Percentiles rank a stretch among this genome's conserved stretches.
Evolutionary conservation across 2,797 vertebrate species (phyloP).

Genomic region (Huso huso): DNA sequence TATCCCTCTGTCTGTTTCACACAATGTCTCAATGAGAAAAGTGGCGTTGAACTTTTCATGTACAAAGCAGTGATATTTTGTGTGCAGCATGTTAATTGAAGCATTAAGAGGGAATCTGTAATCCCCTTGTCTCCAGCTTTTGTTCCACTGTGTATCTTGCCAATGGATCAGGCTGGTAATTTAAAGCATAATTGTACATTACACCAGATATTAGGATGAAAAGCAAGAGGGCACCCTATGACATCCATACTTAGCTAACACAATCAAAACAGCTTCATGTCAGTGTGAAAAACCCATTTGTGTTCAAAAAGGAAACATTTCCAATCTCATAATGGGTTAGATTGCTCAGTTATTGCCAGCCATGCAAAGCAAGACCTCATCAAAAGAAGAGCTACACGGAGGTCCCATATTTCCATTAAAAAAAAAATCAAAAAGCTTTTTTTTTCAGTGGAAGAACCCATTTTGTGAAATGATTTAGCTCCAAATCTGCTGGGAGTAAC

Average conservation of each 20-base stretch:
- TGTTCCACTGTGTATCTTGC: slow-evolving; percentile 51
- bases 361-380: slow-evolving; percentile 82
- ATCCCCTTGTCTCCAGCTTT: slow-evolving; percentile 45
- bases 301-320: slow-evolving; percentile 80
- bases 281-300: slow-evolving; percentile 73
- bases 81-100: slow-evolving; percentile 64
- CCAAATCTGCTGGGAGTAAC: slow-evolving; percentile 93
- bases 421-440: slow-evolving; percentile 55
- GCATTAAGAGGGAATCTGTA: slow-evolving; percentile 51
- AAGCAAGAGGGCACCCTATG: slow-evolving; percentile 65
- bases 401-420: slow-evolving; percentile 63
- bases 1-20: slow-evolving; percentile 21
- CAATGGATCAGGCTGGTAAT: slow-evolving; percentile 55
- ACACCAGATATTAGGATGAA: slow-evolving; percentile 55
- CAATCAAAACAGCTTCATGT: slow-evolving; percentile 57
- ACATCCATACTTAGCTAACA: slow-evolving; percentile 43
- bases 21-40: slow-evolving; percentile 20
- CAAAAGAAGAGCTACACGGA: slow-evolving; percentile 49
- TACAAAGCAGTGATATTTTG: slow-evolving; percentile 42
- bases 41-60: slow-evolving; percentile 23
- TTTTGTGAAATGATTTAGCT: slow-evolving; percentile 89
- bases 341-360: slow-evolving; percentile 66
- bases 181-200: slow-evolving; percentile 59
- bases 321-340: slow-evolving; percentile 63
- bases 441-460: slow-evolving; percentile 75